Evolutionary conservation across 2,888 invertebrate genomes (phyloP), one percentile per base, ranked within the genome.

Genomic region (Pterostichus madidus): DNA sequence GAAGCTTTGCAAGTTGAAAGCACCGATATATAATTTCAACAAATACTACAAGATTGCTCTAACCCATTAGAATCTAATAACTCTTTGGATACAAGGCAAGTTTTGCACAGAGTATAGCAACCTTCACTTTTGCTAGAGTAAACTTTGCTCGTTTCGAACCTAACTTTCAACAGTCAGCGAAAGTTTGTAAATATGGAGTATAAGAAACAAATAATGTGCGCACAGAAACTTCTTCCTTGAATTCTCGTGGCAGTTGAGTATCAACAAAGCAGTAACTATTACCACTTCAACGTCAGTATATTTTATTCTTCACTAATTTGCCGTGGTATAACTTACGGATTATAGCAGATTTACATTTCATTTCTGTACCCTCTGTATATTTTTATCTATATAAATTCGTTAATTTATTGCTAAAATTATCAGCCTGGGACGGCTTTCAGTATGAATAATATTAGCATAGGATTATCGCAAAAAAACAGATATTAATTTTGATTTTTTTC

Each of bases 171-270:
- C 17, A 17, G 59, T 59, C 59, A 59, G 59, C 59, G 59, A 59
- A 59, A 59, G 59, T 59, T 59, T 31, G 31, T 31, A 59, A 32
- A 64, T 73, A 73, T 73, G 46, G 24, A 17, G 46, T 24, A 73
- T 73, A 46, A 73, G 46, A 49, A 73, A 73, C 73, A 73, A 73
- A 73, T 73, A 73, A 32, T 39, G 64, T 46, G 24, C 15, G 24
- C 46, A 73, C 49, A 46, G 35, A 46, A 73, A 73, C 15, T 46
- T 46, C 17, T 44, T 13, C 17, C 17, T 11, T 17, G 17, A 39
- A 68, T 44, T 68, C 68, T 39, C 15, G 6, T 59, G 59, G 59
- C 17, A 59, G 59, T 59, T 6, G 59, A 17, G 10, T 17, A 15
- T 39, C 68, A 68, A 68, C 39, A 68, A 56, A 56, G 0, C 59